These are phyloP conservation scores for Percopsis omiscomaycus DNA, from an alignment of 2,797 vertebrate genomes.

Conservation along the genomic window DNA sequence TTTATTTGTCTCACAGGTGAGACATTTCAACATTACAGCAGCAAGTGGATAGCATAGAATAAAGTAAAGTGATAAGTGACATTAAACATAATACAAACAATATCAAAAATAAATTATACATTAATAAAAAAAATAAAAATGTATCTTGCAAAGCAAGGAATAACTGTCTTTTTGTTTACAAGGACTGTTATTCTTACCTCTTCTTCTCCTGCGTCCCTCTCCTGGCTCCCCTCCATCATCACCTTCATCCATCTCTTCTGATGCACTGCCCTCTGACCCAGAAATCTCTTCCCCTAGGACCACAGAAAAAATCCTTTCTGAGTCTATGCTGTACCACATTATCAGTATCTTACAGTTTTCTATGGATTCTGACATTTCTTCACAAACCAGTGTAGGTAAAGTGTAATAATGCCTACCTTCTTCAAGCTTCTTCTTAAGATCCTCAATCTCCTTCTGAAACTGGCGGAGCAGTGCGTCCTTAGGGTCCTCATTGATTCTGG, in stretches of 20 bases:
- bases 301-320: slow-evolving; percentile 10
- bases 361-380: not conserved
- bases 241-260: slow-evolving; percentile 93
- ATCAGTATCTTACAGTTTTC: not conserved
- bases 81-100: too few relatives aligned
- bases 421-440: slow-evolving; percentile 94
- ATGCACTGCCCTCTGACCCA: slow-evolving; percentile 91
- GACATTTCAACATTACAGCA: too few relatives aligned
- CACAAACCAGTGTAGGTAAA: not conserved
- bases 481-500: slow-evolving; percentile 97
- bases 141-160: too few relatives aligned
- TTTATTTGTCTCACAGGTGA: too few relatives aligned
- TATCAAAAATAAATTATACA: too few relatives aligned
- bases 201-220: slow-evolving; percentile 87
- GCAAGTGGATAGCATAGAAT: too few relatives aligned
- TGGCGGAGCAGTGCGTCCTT: slow-evolving; percentile 95
- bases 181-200: slow-evolving; percentile 72
- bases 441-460: slow-evolving; percentile 99
- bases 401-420: slow-evolving; percentile 79
- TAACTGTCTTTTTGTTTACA: too few relatives aligned
- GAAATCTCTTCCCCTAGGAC: slow-evolving; percentile 94
- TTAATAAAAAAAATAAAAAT: too few relatives aligned
- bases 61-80: too few relatives aligned
- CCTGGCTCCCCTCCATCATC: slow-evolving; percentile 85
- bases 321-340: not conserved